A percentile compares a stretch with the other conserved stretches of the same genome.
These are phyloP conservation scores for Gymnocephalus cernua DNA, from an alignment of 2,113 vertebrate genomes.

Conservation along the genomic window DNA sequence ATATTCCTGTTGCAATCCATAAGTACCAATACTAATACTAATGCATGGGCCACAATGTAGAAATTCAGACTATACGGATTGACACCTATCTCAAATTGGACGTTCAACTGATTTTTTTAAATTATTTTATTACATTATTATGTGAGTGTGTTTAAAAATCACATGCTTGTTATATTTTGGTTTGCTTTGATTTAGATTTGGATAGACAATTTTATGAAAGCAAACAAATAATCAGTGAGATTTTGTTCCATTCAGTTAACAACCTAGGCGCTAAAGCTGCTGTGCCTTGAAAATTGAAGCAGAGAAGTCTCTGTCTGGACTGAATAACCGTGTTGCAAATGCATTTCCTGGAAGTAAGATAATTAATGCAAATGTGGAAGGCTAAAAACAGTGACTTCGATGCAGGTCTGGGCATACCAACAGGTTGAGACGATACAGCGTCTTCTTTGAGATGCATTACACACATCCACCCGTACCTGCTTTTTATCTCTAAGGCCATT, in stretches of 20 bases:
- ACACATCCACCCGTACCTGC: conserved; percentile 59
- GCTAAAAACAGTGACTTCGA: conserved; percentile 48
- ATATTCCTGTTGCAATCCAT: neutral
- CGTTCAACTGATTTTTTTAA: neutral
- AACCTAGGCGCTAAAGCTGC: neutral
- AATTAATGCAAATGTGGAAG: conserved; percentile 66
- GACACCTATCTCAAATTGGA: neutral
- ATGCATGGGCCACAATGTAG: neutral
- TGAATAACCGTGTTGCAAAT: conserved; percentile 43
- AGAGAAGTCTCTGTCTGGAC: conserved; percentile 40
- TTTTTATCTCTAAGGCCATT: conserved; percentile 58
- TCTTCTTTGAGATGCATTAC: conserved; percentile 44
- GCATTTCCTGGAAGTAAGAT: conserved; percentile 51
- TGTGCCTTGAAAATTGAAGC: neutral
- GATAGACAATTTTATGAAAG: neutral
- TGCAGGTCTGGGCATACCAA: conserved; percentile 47
- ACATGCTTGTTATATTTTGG: neutral
- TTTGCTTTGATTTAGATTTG: neutral
- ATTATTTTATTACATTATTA: too few relatives aligned
- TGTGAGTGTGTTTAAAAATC: neutral
- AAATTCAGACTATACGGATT: conserved; percentile 10
- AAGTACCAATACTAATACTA: neutral
- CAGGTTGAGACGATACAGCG: conserved; percentile 47
- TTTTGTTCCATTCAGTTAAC: neutral
- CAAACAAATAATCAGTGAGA: neutral